A percentile compares a stretch with the other conserved stretches of the same genome.
phyloP scores from a whole-genome alignment of 30 jellyfish, hydroid and myxozoan genomes.

The Aurelia aurita complex sp. Pacific region DNA sequence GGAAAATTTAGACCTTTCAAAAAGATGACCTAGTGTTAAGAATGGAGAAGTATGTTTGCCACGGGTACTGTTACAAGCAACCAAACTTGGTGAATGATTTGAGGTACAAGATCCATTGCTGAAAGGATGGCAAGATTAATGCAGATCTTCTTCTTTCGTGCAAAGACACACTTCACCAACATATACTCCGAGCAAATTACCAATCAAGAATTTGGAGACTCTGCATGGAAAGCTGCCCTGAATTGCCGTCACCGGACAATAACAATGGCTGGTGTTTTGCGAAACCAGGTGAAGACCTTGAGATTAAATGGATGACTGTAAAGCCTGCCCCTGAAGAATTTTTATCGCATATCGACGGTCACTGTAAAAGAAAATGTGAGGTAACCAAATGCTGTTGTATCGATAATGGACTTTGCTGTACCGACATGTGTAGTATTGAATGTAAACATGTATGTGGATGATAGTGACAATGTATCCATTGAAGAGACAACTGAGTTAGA shows the following conservation, averaged over 20 bases:
- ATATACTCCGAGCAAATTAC: too few species aligned
- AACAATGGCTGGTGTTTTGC: constrained; percentile 36
- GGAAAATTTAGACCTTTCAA: constrained; percentile 54
- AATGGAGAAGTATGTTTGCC: constrained; percentile 50
- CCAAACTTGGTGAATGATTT: constrained; percentile 55
- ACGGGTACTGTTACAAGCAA: constrained; percentile 55
- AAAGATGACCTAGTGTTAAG: constrained; percentile 16
- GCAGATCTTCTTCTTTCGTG: constrained; percentile 30
- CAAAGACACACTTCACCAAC: too few species aligned
- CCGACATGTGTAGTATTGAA: constrained; percentile 36
- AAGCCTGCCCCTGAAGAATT: not conserved
- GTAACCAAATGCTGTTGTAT: constrained; percentile 30
- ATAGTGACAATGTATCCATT: not conserved
- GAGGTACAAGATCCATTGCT: constrained; percentile 66
- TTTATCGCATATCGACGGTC: constrained; percentile 18
- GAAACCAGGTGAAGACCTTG: constrained; percentile 18
- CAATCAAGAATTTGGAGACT: too few species aligned
- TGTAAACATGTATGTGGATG: constrained; percentile 51
- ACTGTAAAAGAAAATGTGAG: constrained; percentile 44
- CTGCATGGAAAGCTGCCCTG: not conserved
- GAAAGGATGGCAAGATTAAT: constrained; percentile 33
- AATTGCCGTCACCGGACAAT: constrained; percentile 9
- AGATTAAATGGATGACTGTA: constrained; percentile 43
- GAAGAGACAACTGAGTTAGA: not conserved
- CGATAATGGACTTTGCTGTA: constrained; percentile 33